Conservation (phyloP, 1,140 invertebrate species). For the Aphelinus atriplicis region DNA sequence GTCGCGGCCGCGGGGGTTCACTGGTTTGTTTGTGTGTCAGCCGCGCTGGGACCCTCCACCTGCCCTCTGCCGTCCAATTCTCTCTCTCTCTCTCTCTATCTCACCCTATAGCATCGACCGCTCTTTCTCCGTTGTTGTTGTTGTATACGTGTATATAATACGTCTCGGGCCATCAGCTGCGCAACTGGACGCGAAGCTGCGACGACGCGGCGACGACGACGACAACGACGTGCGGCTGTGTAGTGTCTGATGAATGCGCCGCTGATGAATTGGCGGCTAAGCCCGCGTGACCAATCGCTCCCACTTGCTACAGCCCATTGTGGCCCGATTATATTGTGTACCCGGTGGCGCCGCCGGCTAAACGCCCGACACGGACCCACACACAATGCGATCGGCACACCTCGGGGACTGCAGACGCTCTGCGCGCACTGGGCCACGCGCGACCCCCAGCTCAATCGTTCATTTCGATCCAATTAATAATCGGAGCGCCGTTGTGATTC, state of each 20-base stretch:
- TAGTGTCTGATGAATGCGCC: background rate
- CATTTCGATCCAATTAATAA: too few relatives aligned
- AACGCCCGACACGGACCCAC: background rate
- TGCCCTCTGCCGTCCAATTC: slow-evolving; percentile 11
- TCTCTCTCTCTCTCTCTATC: background rate
- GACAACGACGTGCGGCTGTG: background rate
- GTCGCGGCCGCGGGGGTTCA: background rate
- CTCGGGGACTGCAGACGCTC: too few relatives aligned
- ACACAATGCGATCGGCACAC: background rate
- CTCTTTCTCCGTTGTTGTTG: background rate
- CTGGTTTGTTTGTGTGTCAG: slow-evolving; percentile 32
- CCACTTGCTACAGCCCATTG: background rate
- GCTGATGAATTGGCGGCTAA: slow-evolving; percentile 7
- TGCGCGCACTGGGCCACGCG: too few relatives aligned
- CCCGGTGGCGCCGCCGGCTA: background rate
- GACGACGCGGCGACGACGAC: background rate
- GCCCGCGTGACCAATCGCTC: background rate
- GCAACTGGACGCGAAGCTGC: background rate
- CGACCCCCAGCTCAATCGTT: too few relatives aligned
- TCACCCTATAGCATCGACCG: background rate
- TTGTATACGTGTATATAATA: slow-evolving; percentile 4
- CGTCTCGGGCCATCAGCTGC: background rate
- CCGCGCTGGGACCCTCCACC: slow-evolving; percentile 23
- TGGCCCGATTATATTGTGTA: background rate
- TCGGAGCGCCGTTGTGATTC: too few relatives aligned